Conservation (phyloP, 1,140 invertebrate genomes). For the Pristionchus pacificus region DNA sequence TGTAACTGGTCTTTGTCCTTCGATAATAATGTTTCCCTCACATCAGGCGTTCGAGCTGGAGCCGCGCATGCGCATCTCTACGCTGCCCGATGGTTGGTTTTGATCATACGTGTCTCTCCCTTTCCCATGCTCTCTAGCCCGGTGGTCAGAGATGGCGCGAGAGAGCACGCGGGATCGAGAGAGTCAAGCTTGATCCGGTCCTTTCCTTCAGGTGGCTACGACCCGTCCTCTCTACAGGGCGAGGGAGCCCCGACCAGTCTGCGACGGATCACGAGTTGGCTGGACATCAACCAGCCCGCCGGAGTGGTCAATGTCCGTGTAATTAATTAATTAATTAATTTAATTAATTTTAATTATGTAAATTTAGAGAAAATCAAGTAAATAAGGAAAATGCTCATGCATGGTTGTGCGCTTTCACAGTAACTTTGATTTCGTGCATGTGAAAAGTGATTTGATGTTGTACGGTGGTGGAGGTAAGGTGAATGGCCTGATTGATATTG, state of each 20-base stretch:
- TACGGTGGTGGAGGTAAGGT: too few species aligned
- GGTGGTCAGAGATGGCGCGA: too few species aligned
- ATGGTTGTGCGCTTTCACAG: background rate
- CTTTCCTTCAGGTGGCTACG: too few species aligned
- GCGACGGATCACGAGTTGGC: slow-evolving; percentile 23
- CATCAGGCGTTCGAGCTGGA: slow-evolving; percentile 31
- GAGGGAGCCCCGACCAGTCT: slow-evolving; percentile 16
- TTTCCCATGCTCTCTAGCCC: too few species aligned
- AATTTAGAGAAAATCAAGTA: background rate
- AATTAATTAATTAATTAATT: background rate
- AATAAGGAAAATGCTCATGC: background rate
- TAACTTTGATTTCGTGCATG: background rate
- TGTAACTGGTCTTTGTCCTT: too few species aligned
- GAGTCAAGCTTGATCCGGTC: too few species aligned
- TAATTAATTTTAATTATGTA: background rate
- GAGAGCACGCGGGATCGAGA: too few species aligned
- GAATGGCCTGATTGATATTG: too few species aligned
- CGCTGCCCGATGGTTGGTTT: slow-evolving; percentile 19
- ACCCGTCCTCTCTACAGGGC: slow-evolving; percentile 9
- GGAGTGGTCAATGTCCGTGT: background rate
- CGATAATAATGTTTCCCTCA: too few species aligned
- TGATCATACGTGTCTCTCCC: too few species aligned
- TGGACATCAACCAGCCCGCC: slow-evolving; percentile 17
- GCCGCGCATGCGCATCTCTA: slow-evolving; percentile 31
- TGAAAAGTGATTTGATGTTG: too few species aligned